Percentiles rank a stretch among this genome's conserved stretches.
Evolutionary conservation across 2,113 vertebrate genomes (phyloP).

Genomic region (Perognathus longimembris): DNA sequence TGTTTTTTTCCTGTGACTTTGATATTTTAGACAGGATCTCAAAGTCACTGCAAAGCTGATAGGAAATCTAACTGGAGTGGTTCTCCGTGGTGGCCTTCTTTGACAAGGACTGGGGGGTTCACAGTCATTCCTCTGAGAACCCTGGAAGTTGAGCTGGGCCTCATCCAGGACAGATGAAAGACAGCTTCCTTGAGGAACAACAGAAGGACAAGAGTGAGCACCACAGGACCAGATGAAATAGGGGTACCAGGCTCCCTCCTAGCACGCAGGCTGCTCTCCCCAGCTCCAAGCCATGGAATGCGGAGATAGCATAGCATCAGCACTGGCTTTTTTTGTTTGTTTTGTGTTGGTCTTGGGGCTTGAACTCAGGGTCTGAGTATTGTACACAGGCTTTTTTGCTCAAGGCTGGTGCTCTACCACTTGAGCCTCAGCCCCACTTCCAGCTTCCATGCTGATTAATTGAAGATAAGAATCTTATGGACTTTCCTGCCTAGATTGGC

Average conservation of each 20-base stretch:
- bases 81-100: neutral
- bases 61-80: neutral
- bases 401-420: too few species aligned
- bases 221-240: neutral
- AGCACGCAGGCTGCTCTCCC: too few species aligned
- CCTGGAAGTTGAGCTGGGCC: neutral
- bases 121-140: neutral
- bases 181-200: neutral
- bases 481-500: too few species aligned
- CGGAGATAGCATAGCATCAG: too few species aligned
- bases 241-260: neutral
- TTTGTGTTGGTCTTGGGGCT: too few species aligned
- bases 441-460: too few species aligned
- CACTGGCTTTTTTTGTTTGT: too few species aligned
- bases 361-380: too few species aligned
- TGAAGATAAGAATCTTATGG: too few species aligned
- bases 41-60: neutral
- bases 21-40: neutral
- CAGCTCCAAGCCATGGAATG: too few species aligned
- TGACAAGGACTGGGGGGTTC: neutral
- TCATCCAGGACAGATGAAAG: neutral
- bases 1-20: conserved; percentile 6
- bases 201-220: neutral
- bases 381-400: too few species aligned
- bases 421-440: too few species aligned